Evolutionary conservation across 2,797 vertebrate genomes (phyloP), one percentile per base, ranked within the genome.

Genomic region (Tadarida brasiliensis): DNA sequence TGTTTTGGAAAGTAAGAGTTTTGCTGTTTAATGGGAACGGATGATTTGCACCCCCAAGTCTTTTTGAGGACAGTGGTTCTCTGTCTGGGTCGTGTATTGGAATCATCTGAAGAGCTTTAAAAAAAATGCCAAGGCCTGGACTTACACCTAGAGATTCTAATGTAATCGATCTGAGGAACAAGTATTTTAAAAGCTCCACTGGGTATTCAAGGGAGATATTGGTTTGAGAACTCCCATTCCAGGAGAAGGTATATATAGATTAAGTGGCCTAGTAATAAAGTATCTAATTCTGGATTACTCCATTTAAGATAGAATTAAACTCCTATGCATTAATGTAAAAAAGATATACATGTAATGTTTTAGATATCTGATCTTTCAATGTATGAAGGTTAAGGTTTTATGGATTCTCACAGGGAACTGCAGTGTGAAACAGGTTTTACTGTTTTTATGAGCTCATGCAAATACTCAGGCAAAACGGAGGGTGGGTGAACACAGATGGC

Each of bases 11-110:
- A 91, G 47, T 44, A 67, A 95, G 24, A 61, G 33, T 10, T 91
- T 67, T 94, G 35, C 4, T 89, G 15, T 80, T 95, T 81, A 97
- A 95, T 61, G 57, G 33, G 39, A 81, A 87, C 19, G 74, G 61
- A 63, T 87, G 16, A 96, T 73, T 87, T 81, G 33, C 6, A 80
- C 30, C 76, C 35, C 82, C 44, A 61, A 10, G 59, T 73, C 71
- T 44, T 84, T 81, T 49, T 65, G n/a, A 70, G 65, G 17, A 86
- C 17, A 47, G 28, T 67, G 67, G 56, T 3, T 87, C 10, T 81
- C 28, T 84, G 20, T 90, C 44, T 85, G 16, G 9, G 3, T 28
- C 76, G 15, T 56, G 9, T 80, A 26, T 70, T 70, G 33, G 39
- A 94, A 63, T 28, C 61, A 90, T 39, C 61, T 16, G 49, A 84